A percentile compares a stretch with the other conserved stretches of the same genome.
Evolutionary conservation across 2,888 invertebrate genomes (phyloP).

Genomic region (Rhopalosiphum nymphaeae): DNA sequence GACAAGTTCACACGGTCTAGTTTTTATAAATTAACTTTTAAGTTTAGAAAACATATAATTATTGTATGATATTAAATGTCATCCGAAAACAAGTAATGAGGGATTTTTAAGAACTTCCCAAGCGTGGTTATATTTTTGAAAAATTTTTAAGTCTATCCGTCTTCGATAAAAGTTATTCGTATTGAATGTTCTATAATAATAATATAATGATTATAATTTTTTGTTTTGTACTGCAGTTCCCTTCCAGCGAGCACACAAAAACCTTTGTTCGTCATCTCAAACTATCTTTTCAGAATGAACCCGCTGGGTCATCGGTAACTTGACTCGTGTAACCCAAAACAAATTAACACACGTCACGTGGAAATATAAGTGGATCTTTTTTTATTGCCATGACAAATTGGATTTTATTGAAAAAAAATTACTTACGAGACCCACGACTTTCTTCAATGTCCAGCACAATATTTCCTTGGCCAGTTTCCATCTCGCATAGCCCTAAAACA

Average conservation of each 20-base stretch:
- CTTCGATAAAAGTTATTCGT: neutral
- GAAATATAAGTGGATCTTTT: constrained; percentile 33
- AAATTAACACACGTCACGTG: constrained; percentile 40
- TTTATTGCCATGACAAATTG: constrained; percentile 45
- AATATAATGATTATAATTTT: neutral
- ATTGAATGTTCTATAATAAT: neutral
- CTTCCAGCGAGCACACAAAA: neutral
- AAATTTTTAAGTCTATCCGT: neutral
- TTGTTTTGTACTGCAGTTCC: neutral
- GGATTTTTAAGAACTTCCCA: neutral
- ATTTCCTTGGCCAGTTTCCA: constrained; percentile 80
- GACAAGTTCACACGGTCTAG: constrained; percentile 55
- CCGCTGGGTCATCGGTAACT: neutral
- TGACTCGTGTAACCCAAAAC: neutral
- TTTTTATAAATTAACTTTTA: constrained; percentile 24
- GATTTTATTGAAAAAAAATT: constrained; percentile 51
- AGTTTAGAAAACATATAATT: constrained; percentile 5
- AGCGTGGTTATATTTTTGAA: neutral
- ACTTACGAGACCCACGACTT: constrained; percentile 88
- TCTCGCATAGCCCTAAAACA: constrained; percentile 81
- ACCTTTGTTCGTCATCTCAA: neutral
- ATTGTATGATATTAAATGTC: neutral
- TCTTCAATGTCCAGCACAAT: constrained; percentile 93
- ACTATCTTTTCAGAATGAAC: neutral
- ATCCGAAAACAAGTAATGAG: neutral